These are phyloP conservation scores for Drosophila flavopinicola DNA, from an alignment of 2,888 invertebrate species.

Conservation along the genomic window DNA sequence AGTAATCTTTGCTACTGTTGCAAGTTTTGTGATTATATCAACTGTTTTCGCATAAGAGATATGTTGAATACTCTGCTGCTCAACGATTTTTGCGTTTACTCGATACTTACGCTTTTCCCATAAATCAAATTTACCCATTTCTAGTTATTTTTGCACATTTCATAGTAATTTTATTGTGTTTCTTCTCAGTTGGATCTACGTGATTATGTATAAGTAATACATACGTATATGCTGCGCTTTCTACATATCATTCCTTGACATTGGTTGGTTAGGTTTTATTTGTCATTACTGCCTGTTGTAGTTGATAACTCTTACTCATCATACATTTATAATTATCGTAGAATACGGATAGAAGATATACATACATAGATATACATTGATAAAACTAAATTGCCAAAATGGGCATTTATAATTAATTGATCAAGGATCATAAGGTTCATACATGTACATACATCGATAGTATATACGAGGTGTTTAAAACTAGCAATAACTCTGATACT, in stretches of 20 bases:
- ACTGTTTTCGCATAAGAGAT: too few species aligned
- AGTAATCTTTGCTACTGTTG: too few species aligned
- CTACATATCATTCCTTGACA: conserved; percentile 39
- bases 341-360: conserved; percentile 42
- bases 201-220: conserved; percentile 51
- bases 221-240: conserved; percentile 40
- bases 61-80: too few species aligned
- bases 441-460: conserved; percentile 46
- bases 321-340: conserved; percentile 45
- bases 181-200: conserved; percentile 30
- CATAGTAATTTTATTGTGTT: conserved; percentile 68
- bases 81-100: neutral
- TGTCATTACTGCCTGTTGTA: conserved; percentile 54
- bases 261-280: conserved; percentile 48
- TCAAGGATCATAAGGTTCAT: conserved; percentile 53
- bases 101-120: neutral
- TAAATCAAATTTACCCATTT: neutral
- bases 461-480: conserved; percentile 53
- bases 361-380: conserved; percentile 47
- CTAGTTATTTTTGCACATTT: conserved; percentile 57
- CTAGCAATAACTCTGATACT: conserved; percentile 64
- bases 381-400: conserved; percentile 65
- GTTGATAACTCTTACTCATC: conserved; percentile 47
- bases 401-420: conserved; percentile 53
- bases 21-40: too few species aligned